Evolutionary conservation across 2,888 invertebrate genomes (phyloP).

Genomic region (Chymomyza amoena): DNA sequence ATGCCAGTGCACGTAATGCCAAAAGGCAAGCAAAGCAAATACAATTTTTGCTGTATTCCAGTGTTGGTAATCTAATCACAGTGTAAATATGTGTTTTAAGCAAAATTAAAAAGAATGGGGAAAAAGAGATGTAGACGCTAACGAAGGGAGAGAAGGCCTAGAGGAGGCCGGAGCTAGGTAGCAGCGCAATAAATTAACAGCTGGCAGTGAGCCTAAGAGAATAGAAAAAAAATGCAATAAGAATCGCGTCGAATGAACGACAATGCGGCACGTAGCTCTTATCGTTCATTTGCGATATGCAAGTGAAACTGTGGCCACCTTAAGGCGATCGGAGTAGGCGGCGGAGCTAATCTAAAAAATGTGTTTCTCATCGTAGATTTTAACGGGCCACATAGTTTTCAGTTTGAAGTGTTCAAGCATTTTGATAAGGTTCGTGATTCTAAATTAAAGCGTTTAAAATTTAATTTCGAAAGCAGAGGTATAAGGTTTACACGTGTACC

Average conservation of each 20-base stretch:
- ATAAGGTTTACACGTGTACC: too few species aligned
- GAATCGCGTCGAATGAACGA: constrained; percentile 8
- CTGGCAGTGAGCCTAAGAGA: constrained; percentile 5
- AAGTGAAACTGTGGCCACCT: constrained; percentile 18
- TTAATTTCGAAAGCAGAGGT: background rate
- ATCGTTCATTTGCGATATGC: constrained; percentile 47
- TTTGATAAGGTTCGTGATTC: background rate
- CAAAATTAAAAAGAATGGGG: constrained; percentile 27
- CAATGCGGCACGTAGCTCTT: constrained; percentile 52
- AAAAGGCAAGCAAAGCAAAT: constrained; percentile 32
- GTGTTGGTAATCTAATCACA: constrained; percentile 52
- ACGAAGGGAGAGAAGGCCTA: too few species aligned
- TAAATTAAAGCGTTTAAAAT: background rate
- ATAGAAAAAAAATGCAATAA: background rate
- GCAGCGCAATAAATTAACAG: background rate
- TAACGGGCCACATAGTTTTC: background rate
- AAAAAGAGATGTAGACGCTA: constrained; percentile 17
- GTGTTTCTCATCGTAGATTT: background rate
- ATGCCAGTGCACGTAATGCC: constrained; percentile 46
- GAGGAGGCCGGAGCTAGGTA: too few species aligned
- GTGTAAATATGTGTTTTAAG: constrained; percentile 42
- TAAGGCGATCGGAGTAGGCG: background rate
- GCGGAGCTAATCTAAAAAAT: constrained; percentile 18
- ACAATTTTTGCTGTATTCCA: constrained; percentile 16
- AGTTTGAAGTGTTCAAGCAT: constrained; percentile 1